These are phyloP conservation scores for Lepidocolaptes lacrymiger DNA, from an alignment of 2,797 vertebrate species.

Conservation along the genomic window DNA sequence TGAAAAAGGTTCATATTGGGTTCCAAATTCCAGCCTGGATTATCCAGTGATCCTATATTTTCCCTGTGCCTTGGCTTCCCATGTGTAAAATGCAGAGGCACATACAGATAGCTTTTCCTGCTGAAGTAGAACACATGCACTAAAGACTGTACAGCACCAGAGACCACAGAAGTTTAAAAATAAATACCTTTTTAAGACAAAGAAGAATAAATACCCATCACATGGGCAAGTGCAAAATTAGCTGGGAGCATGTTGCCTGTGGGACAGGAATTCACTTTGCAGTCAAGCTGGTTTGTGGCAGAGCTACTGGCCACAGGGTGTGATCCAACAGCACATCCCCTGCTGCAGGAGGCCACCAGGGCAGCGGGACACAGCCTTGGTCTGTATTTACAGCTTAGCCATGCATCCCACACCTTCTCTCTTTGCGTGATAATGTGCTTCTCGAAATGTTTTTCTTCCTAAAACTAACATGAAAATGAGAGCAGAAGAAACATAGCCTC, in stretches of 20 bases:
- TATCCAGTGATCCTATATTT: not conserved
- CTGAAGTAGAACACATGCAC: not conserved
- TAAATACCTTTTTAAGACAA: conserved; percentile 36
- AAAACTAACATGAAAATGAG: conserved; percentile 15
- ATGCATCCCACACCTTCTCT: not conserved
- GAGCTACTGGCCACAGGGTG: not conserved
- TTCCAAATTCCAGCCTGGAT: not conserved
- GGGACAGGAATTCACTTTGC: not conserved
- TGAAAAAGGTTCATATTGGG: not conserved
- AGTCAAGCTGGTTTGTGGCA: not conserved
- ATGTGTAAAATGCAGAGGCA: not conserved
- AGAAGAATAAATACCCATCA: conserved; percentile 23
- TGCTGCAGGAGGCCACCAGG: not conserved
- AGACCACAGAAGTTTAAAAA: conserved; percentile 12
- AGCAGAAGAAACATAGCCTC: not conserved
- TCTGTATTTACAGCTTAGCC: not conserved
- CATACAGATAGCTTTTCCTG: not conserved
- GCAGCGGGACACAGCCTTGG: not conserved
- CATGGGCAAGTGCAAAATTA: conserved; percentile 39
- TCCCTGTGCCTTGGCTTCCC: not conserved
- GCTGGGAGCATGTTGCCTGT: not conserved
- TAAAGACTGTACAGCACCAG: not conserved
- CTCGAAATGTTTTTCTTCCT: conserved; percentile 44
- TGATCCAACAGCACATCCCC: not conserved
- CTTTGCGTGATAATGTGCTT: not conserved